Evolutionary conservation across 2,113 vertebrate genomes (phyloP).

Genomic region (Galemys pyrenaicus): DNA sequence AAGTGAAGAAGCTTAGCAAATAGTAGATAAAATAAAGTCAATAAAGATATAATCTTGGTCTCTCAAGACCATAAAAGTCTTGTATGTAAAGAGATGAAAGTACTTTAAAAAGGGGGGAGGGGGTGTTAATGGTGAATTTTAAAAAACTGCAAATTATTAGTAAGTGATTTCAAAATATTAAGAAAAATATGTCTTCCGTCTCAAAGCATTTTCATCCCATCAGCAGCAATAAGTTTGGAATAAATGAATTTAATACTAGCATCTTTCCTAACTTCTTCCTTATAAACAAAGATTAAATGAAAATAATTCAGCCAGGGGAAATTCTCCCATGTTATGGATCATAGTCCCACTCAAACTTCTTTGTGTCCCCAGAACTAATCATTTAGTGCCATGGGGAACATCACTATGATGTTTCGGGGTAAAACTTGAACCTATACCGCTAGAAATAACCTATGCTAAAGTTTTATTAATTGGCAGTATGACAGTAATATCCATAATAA

Average conservation of each 20-base stretch:
- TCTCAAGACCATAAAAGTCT: neutral
- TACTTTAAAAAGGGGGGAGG: neutral
- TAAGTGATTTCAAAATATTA: slow-evolving; percentile 31
- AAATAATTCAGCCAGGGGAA: neutral
- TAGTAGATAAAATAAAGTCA: neutral
- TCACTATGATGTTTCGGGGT: neutral
- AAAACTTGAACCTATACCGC: neutral
- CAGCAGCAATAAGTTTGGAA: neutral
- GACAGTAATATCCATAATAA: neutral
- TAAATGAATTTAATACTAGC: neutral
- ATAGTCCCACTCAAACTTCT: neutral
- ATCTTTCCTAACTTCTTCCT: neutral
- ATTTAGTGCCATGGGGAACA: neutral
- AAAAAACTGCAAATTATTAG: neutral
- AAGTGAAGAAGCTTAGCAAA: neutral
- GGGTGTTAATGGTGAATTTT: neutral
- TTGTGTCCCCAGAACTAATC: neutral
- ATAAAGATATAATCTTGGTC: neutral
- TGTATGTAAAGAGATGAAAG: neutral
- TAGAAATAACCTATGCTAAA: neutral
- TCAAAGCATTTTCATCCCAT: neutral
- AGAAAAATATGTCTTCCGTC: neutral
- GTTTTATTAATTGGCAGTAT: neutral
- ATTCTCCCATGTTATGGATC: neutral
- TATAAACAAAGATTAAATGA: slow-evolving; percentile 37